Base-by-base conservation (phyloP, 1,140 invertebrate species). In the Drosophila kurseongensis region DNA sequence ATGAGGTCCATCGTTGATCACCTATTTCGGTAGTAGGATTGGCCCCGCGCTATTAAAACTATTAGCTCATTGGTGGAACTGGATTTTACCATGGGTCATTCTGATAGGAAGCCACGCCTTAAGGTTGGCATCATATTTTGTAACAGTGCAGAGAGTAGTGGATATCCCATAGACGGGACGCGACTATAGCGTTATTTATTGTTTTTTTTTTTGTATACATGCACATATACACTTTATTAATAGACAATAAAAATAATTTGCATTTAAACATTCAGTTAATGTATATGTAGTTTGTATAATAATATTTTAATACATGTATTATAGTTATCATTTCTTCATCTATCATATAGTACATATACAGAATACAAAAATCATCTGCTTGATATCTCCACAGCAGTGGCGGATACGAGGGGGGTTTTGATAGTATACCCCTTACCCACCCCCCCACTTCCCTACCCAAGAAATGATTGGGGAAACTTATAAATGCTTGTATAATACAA, bases 231-330 rank as follows among this genome's bases (percentile, higher is more conserved):
- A 63, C 47, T 69, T 60, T 50, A 59, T 61, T 75, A 57, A 56
- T 75, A 60, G 82, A 86, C 81, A 85, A 85, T 86, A 86, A 86
- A 85, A 85, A 85, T 85, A 86, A 85, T 58, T 84, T 59, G 51
- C 60, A 50, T 76, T 76, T 68, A 67, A 76, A 76, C 73, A 76
- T 67, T 60, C 73, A 76, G 55, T 75, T 65, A 68, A 40, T 45
- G 61, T 73, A 62, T 75, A 57, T 75, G 48, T 61, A 47, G 29
- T 74, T 69, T 12, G 45, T 75, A 57, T 75, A 57, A 29, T 63
- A 13, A 52, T 66, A 36, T 63, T 57, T 47, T 48, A 16, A 62
- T 75, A 58, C 58, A n/a, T 54, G 36, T 38, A 38, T 73, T 71
- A 36, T 56, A 73, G 60, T 48, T 36, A 55, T 72, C 41, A 16